Percentiles rank a stretch among this genome's conserved stretches.
Evolutionary conservation across 2,888 invertebrate genomes (phyloP).

Genomic region (Barypeithes pellucidus): DNA sequence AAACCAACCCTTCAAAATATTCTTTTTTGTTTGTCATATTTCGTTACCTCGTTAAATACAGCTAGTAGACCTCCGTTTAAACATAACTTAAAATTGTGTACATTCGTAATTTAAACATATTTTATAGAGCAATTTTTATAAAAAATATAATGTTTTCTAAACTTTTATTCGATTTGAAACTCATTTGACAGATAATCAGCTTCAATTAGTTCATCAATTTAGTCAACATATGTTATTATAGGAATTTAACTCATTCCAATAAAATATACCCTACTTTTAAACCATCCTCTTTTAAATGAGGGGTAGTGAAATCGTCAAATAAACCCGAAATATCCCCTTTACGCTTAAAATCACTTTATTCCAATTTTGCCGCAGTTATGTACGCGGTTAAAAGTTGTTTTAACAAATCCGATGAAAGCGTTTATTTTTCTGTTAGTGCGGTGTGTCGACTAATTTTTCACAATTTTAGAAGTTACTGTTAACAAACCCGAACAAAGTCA

Average conservation of each 20-base stretch:
- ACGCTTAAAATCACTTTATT: conserved; percentile 6
- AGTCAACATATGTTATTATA: neutral
- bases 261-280: neutral
- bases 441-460: neutral
- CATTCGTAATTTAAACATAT: too few relatives aligned
- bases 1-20: too few relatives aligned
- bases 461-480: too few relatives aligned
- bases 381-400: conserved; percentile 14
- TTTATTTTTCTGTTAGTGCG: conserved; percentile 4
- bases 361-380: conserved; percentile 14
- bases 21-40: too few relatives aligned
- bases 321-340: conserved; percentile 12
- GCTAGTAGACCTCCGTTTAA: too few relatives aligned
- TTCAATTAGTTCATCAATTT: neutral
- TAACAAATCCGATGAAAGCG: conserved; percentile 27
- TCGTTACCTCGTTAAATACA: too few relatives aligned
- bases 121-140: too few relatives aligned
- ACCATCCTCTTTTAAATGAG: neutral
- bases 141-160: too few relatives aligned
- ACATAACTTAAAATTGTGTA: too few relatives aligned
- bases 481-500: too few relatives aligned
- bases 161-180: too few relatives aligned
- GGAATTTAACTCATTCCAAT: neutral
- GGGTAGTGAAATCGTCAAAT: neutral
- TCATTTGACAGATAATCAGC: too few relatives aligned